A percentile compares a stretch with the other conserved stretches of the same genome.
Conservation (phyloP, 1,140 invertebrate genomes). For the Chlorops oryzae region DNA sequence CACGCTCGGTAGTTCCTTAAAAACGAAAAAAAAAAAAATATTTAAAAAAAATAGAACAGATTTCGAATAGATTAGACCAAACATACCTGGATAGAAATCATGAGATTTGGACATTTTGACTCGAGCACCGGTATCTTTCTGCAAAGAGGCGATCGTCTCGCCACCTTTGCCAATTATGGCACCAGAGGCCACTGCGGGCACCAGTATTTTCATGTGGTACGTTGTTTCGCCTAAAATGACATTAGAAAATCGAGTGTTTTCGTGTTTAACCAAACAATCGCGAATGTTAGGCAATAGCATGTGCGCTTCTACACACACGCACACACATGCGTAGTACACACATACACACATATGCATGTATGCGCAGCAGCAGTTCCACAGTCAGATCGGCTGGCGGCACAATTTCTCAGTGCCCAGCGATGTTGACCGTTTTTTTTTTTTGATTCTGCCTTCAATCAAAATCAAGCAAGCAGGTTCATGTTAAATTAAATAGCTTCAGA, state of each 20-base stretch:
- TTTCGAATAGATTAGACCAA: background rate
- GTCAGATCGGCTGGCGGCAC: no score
- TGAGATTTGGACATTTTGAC: slow-evolving; percentile 98
- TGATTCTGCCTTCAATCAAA: no score
- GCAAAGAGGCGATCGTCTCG: slow-evolving; percentile 92
- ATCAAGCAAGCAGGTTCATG: no score
- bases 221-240: slow-evolving; percentile 63
- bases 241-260: no score
- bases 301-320: background rate
- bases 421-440: no score
- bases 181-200: slow-evolving; percentile 91
- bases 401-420: no score
- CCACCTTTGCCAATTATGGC: slow-evolving; percentile 97
- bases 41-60: background rate
- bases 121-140: slow-evolving; percentile 89
- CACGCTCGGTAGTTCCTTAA: slow-evolving; percentile 91
- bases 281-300: background rate
- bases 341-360: no score
- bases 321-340: no score
- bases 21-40: slow-evolving; percentile 17
- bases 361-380: no score
- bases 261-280: no score
- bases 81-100: slow-evolving; percentile 93
- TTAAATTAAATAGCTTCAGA: no score
- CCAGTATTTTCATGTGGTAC: slow-evolving; percentile 92